Conservation (phyloP, 2,888 invertebrate species). For the Pachliopta kotzebuea region DNA sequence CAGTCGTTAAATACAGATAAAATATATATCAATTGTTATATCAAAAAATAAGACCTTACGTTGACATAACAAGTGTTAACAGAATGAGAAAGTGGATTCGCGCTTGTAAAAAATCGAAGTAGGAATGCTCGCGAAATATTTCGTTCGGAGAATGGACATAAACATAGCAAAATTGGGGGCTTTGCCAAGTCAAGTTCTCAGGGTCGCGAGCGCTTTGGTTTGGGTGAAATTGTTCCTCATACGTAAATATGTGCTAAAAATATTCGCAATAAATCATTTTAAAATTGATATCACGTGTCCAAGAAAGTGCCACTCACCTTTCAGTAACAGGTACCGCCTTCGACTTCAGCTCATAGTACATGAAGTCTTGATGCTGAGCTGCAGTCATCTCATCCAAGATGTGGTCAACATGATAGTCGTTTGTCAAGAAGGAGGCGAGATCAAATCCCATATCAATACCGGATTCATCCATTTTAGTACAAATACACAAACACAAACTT, state of each 20-base stretch:
- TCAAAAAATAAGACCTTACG: not conserved
- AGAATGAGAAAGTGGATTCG: conserved; percentile 20
- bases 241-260: conserved; percentile 64
- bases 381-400: conserved; percentile 79
- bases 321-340: conserved; percentile 80
- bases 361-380: conserved; percentile 80
- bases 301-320: conserved; percentile 70
- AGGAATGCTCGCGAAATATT: conserved; percentile 45
- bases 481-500: conserved; percentile 60
- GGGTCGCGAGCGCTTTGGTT: conserved; percentile 62
- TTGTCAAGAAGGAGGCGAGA: conserved; percentile 79
- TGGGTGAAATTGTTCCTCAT: conserved; percentile 74
- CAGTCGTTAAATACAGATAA: not conserved
- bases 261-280: conserved; percentile 50
- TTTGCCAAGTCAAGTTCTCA: conserved; percentile 75
- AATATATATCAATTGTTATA: not conserved
- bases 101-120: conserved; percentile 30
- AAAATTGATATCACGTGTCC: conserved; percentile 31
- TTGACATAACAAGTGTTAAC: not conserved
- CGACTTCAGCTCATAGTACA: conserved; percentile 83
- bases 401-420: conserved; percentile 76
- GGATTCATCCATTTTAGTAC: conserved; percentile 82
- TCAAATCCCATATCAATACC: conserved; percentile 84
- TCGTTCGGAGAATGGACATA: conserved; percentile 49
- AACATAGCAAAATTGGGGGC: conserved; percentile 64